A percentile compares a stretch with the other conserved stretches of the same genome.
These are phyloP conservation scores for Vidua chalybeata DNA, from an alignment of 2,113 vertebrate species.

Conservation along the genomic window DNA sequence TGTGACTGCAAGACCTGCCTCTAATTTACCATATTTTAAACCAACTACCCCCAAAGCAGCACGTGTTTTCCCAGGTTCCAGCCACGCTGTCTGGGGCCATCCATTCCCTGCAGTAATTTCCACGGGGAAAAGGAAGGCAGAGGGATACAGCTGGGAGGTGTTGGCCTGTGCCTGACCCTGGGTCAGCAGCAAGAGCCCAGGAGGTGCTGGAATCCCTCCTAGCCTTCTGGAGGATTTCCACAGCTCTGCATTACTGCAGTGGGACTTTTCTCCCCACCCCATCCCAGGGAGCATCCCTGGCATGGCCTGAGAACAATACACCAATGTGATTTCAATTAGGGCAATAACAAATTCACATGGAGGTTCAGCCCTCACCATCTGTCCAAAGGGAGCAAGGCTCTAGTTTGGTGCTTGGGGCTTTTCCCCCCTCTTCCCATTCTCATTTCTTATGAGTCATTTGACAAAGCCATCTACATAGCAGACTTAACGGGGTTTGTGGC, in stretches of 20 bases:
- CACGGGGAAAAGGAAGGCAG: neutral
- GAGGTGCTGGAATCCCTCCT: constrained; percentile 44
- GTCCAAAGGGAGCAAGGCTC: constrained; percentile 3
- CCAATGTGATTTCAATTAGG: constrained; percentile 63
- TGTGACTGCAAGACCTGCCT: neutral
- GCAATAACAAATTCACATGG: constrained; percentile 66
- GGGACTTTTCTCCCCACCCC: neutral
- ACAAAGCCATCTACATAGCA: constrained; percentile 28
- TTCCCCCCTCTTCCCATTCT: neutral
- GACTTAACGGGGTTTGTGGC: neutral
- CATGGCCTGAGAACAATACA: constrained; percentile 17
- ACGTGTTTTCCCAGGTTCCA: constrained; percentile 18
- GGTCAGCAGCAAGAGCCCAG: constrained; percentile 23
- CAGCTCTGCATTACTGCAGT: neutral
- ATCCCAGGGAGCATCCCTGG: neutral
- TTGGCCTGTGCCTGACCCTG: constrained; percentile 11
- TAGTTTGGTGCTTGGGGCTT: neutral
- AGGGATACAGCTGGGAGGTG: constrained; percentile 17
- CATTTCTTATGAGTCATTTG: constrained; percentile 38
- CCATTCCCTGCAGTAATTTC: neutral
- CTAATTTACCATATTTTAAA: neutral
- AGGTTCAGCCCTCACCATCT: constrained; percentile 65
- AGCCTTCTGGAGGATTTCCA: constrained; percentile 33
- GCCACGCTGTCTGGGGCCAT: neutral
- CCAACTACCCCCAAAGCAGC: constrained; percentile 5